Evolutionary conservation across 2,888 invertebrate species (phyloP).

Genomic region (Aradus depressus): DNA sequence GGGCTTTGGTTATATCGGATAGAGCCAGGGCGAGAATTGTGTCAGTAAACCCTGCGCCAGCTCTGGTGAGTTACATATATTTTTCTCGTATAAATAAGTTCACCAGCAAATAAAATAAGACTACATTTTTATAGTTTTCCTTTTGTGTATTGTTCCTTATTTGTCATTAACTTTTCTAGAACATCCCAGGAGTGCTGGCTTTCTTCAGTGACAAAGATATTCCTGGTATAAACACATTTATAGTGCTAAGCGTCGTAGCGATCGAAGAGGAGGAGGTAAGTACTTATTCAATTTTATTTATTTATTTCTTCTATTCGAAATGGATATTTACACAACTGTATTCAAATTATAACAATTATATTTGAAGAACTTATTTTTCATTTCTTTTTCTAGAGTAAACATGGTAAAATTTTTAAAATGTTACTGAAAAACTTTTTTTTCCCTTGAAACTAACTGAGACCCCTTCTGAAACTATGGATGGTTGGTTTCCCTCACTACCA

Average conservation of each 20-base stretch:
- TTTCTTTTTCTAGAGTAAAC: not conserved
- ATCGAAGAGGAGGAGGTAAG: constrained; percentile 24
- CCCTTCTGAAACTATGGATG: not conserved
- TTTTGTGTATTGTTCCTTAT: not conserved
- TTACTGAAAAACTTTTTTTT: not conserved
- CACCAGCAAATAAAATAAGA: not conserved
- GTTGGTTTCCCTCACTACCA: not conserved
- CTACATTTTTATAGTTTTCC: not conserved
- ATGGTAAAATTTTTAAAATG: not conserved
- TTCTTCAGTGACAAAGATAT: constrained; percentile 56
- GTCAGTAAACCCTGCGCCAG: constrained; percentile 51
- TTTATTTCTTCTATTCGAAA: no score
- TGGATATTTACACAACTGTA: not conserved
- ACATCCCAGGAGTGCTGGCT: constrained; percentile 51
- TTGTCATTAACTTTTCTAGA: constrained; percentile 40
- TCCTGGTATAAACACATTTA: constrained; percentile 51
- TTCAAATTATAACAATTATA: not conserved
- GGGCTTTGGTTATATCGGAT: constrained; percentile 43
- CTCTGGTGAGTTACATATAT: constrained; percentile 42
- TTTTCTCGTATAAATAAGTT: not conserved
- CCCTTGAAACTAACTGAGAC: no score
- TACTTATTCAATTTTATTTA: not conserved
- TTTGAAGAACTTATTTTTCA: not conserved
- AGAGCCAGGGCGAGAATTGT: constrained; percentile 47
- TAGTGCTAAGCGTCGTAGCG: constrained; percentile 7